A percentile compares a stretch with the other conserved stretches of the same genome.
These are phyloP conservation scores for Drosophila paracracens DNA, from an alignment of 2,888 invertebrate species.

Conservation along the genomic window DNA sequence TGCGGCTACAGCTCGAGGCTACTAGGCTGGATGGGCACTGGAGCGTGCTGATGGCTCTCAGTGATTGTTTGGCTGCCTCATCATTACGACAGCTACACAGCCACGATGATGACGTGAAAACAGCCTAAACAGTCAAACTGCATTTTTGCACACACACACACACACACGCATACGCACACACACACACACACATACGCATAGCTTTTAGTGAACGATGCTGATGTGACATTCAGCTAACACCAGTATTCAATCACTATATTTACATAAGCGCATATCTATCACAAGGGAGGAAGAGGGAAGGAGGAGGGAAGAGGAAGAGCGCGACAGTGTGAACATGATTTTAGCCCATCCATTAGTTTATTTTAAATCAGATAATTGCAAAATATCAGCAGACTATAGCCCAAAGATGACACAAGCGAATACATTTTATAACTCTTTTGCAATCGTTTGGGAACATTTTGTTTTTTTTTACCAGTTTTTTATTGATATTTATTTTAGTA, in stretches of 20 bases:
- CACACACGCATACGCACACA: not conserved
- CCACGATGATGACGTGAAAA: slow-evolving; percentile 31
- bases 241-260: not conserved
- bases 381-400: not conserved
- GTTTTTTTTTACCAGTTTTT: not conserved
- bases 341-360: not conserved
- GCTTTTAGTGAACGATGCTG: not conserved
- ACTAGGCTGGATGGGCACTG: slow-evolving; percentile 16
- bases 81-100: slow-evolving; percentile 25
- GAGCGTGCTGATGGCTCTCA: slow-evolving; percentile 37
- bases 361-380: not conserved
- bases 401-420: not conserved
- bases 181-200: not conserved
- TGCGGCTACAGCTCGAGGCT: slow-evolving; percentile 6
- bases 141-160: not conserved
- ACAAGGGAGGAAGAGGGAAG: not conserved
- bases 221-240: not conserved
- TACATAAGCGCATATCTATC: not conserved
- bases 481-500: not conserved
- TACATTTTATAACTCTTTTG: not conserved
- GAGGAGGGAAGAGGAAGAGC: not conserved
- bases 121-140: slow-evolving; percentile 5
- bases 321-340: not conserved
- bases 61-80: slow-evolving; percentile 45
- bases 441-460: not conserved